These are phyloP conservation scores for Scaptomyza flava DNA, from an alignment of 2,888 invertebrate genomes.

Conservation along the genomic window DNA sequence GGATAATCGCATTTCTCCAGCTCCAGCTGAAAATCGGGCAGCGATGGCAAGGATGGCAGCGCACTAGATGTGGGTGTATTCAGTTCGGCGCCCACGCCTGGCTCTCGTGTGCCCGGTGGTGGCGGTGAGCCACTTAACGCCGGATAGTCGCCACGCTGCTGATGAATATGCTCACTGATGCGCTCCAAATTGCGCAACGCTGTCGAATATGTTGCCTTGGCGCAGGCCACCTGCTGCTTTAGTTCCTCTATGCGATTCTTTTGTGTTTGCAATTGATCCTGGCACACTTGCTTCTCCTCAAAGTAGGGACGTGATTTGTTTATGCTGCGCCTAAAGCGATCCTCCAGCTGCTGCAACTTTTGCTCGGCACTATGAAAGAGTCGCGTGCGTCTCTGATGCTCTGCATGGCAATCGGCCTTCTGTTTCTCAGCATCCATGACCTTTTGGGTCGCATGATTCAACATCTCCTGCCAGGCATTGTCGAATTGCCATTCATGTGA, in stretches of 20 bases:
- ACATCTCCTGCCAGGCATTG: conserved; percentile 98
- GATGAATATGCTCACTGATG: conserved; percentile 96
- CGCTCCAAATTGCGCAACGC: conserved; percentile 93
- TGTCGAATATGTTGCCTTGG: conserved; percentile 92
- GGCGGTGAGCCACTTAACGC: conserved; percentile 69
- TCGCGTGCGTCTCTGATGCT: conserved; percentile 93
- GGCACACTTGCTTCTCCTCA: conserved; percentile 94
- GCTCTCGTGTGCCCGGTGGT: conserved; percentile 86
- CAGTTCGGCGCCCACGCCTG: conserved; percentile 91
- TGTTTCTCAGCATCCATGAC: conserved; percentile 97
- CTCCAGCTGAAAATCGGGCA: conserved; percentile 86
- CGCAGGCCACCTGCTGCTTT: conserved; percentile 89
- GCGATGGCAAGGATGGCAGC: conserved; percentile 80
- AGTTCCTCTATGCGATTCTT: conserved; percentile 93
- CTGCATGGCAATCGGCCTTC: conserved; percentile 94
- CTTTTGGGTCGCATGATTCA: conserved; percentile 97
- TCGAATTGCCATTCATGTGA: conserved; percentile 90
- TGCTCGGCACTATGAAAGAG: conserved; percentile 92
- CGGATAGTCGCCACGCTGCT: conserved; percentile 82
- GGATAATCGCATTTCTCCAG: conserved; percentile 86
- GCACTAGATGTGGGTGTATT: conserved; percentile 79
- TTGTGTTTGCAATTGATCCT: conserved; percentile 93
- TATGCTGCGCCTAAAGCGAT: conserved; percentile 92
- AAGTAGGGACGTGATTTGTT: conserved; percentile 95
- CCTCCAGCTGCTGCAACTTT: conserved; percentile 92